Conservation (phyloP, 2,113 vertebrate genomes). For the Saimiri boliviensis region DNA sequence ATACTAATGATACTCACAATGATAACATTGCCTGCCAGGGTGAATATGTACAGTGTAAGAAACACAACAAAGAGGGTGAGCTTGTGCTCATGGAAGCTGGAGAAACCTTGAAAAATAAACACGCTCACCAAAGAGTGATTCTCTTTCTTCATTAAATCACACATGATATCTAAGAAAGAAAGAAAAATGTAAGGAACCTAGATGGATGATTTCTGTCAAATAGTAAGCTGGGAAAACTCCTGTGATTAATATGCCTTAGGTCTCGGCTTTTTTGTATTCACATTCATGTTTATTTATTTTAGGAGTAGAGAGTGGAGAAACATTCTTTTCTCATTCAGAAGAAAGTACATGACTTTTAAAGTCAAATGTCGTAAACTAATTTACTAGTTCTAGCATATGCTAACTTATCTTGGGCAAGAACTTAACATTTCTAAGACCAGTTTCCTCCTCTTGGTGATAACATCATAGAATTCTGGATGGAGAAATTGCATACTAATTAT, state of each 20-base stretch:
- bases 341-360: not conserved
- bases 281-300: not conserved
- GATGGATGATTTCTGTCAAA: not conserved
- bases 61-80: conserved; percentile 54
- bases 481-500: not conserved
- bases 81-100: conserved; percentile 44
- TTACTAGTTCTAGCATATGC: not conserved
- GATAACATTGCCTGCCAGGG: conserved; percentile 25
- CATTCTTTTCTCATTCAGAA: not conserved
- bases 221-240: not conserved
- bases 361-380: not conserved
- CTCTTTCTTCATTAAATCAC: conserved; percentile 40
- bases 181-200: not conserved
- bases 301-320: not conserved
- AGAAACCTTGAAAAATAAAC: conserved; percentile 66
- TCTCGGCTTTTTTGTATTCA: not conserved
- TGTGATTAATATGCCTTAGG: not conserved
- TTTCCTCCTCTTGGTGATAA: not conserved
- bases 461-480: not conserved
- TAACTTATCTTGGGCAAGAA: not conserved
- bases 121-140: conserved; percentile 52
- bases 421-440: not conserved
- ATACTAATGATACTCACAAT: conserved; percentile 47
- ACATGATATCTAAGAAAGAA: not conserved
- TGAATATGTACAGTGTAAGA: conserved; percentile 46